Evolutionary conservation across 2,113 vertebrate species (phyloP), one percentile per base, ranked within the genome.

Genomic region (Clinocottus analis): DNA sequence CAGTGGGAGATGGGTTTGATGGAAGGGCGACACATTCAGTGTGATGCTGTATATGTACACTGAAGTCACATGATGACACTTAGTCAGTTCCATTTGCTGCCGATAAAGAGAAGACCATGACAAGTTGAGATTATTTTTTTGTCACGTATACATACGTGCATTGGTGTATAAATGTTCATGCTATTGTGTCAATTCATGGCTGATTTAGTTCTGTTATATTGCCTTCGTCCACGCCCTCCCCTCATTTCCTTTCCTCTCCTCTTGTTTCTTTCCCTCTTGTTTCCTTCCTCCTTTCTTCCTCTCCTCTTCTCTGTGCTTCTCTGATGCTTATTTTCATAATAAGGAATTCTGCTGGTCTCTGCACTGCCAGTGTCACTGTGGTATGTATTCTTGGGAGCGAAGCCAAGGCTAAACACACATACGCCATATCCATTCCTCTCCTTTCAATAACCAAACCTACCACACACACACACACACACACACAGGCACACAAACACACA

Each of bases 271-370:
- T n/a, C n/a, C n/a, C n/a, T n/a, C n/a, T n/a, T 16, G 13, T 63
- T 23, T 62, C 14, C 31, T 64, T 21, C 43, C 29, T 10, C 41
- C 33, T 58, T 23, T 74, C 21, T 67, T 59, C 45, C 27, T 60
- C 72, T 45, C 69, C 75, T n/a, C n/a, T n/a, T n/a, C n/a, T n/a
- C n/a, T n/a, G n/a, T n/a, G 14, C 82, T 88, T 91, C 84, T 65
- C 71, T 87, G 79, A 90, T 85, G 88, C 88, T 92, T 92, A 91
- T 91, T 92, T 92, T 92, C 39, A 89, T 62, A 88, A 91, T 83
- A 79, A 86, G 85, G 83, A 89, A 91, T 92, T 93, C 82, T 89
- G 90, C 91, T 93, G 82, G 39, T 79, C 85, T 92, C 85, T 47
- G 91, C 90, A 87, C 79, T 86, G 81, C 83, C 82, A 55, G 80